phyloP scores from a whole-genome alignment of 1,140 invertebrate species.

The Drosophila santomea region DNA sequence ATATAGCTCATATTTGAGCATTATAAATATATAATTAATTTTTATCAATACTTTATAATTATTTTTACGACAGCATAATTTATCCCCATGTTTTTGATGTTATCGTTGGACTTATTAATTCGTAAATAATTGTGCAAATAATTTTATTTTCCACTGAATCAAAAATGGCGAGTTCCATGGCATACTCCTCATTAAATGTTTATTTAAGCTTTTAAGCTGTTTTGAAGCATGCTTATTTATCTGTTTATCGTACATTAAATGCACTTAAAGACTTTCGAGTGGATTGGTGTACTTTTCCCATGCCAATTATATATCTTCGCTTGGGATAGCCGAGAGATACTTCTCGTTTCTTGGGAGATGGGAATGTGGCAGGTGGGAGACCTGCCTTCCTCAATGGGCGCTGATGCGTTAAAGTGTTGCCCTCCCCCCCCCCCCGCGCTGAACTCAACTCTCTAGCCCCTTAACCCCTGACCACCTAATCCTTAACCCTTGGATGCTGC shows the following conservation, averaged over 20 bases:
- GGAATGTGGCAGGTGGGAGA: background rate
- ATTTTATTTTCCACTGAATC: background rate
- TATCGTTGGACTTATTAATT: background rate
- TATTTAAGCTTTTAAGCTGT: conserved; percentile 1
- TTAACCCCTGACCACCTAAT: background rate
- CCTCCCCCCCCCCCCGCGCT: background rate
- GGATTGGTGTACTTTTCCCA: background rate
- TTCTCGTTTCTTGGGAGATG: too few species aligned
- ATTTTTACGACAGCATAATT: background rate
- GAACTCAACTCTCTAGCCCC: background rate
- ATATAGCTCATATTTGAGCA: background rate
- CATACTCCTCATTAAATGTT: conserved; percentile 8
- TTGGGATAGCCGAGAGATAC: too few species aligned
- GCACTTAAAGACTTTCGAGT: conserved; percentile 14
- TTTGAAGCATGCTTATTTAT: conserved; percentile 18
- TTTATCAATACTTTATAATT: background rate
- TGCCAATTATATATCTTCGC: background rate
- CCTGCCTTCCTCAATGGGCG: conserved; percentile 1
- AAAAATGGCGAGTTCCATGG: background rate
- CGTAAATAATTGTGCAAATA: background rate
- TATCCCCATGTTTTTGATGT: too few species aligned
- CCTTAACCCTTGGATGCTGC: background rate
- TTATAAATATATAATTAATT: background rate
- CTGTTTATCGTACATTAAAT: conserved; percentile 18
- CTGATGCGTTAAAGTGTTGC: conserved; percentile 42